phyloP scores from a whole-genome alignment of 2,888 invertebrate genomes.

The Cerceris rybyensis region DNA sequence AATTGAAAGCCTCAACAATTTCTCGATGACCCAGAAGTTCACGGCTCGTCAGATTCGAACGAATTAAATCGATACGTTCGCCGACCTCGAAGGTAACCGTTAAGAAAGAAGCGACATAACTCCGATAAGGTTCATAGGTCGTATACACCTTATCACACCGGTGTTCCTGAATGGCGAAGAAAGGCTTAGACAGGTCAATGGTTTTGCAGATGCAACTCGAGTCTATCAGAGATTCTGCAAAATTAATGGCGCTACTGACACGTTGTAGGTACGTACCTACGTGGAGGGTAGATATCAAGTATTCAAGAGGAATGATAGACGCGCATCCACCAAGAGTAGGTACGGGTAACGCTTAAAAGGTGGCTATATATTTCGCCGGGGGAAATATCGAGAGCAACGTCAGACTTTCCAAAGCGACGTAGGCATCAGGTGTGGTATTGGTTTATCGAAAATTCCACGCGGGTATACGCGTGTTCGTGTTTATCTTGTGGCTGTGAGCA shows the following conservation, averaged over 20 bases:
- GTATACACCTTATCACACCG: conserved; percentile 25
- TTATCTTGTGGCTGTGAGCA: background rate
- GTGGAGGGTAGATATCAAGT: conserved; percentile 64
- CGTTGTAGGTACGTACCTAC: conserved; percentile 42
- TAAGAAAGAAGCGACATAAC: conserved; percentile 11
- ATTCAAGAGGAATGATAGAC: conserved; percentile 70
- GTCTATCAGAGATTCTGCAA: conserved; percentile 59
- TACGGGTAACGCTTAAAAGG: conserved; percentile 57
- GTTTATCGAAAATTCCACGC: conserved; percentile 56
- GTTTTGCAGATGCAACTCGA: conserved; percentile 42
- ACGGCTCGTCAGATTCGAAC: background rate
- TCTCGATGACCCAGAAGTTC: too few relatives aligned
- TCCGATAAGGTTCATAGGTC: conserved; percentile 13
- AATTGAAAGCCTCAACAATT: too few relatives aligned
- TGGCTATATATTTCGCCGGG: conserved; percentile 49
- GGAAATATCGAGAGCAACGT: conserved; percentile 52
- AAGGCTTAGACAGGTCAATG: conserved; percentile 34
- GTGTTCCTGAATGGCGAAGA: conserved; percentile 17
- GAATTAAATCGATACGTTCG: background rate
- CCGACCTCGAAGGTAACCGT: too few relatives aligned
- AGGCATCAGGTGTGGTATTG: conserved; percentile 57
- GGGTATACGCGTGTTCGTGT: conserved; percentile 4
- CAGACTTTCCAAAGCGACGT: conserved; percentile 48
- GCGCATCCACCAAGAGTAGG: conserved; percentile 61
- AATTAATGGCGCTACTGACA: conserved; percentile 60